Evolutionary conservation across 92 coral and sea anemone genomes (phyloP), one percentile per base, ranked within the genome.

Genomic region (Paragorgia papillata): DNA sequence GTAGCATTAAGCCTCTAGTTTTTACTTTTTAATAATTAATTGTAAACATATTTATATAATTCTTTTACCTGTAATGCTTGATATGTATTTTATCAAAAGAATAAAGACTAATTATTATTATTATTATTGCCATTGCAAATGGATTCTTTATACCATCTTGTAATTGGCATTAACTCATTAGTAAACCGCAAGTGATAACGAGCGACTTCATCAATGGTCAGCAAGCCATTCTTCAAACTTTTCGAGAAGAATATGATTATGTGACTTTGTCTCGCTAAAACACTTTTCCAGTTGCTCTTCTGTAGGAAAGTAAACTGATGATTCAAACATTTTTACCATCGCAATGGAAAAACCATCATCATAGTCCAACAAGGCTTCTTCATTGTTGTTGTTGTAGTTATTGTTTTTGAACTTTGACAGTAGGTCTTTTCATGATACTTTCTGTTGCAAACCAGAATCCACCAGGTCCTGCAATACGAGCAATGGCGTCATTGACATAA

Each of bases 301-400:
- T 4, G 48, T 58, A 6, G 83, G 83, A 44, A 84, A 84, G 44
- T 27, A 62, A 18, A 1, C 33, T 7, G 88, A 69, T 29, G 21
- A 14, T 68, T 78, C 21, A 34, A 84, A 84, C 14, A 29, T 48
- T 41, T 84, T 84, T 0, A 84, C 39, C 83, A 84, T 84, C 5
- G 88, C 88, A 30, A 78, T 75, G 18, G 79, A 57, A 7, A 84
- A 26, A 8, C 88, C 88, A 62, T 85, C 88, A 1, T 73, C 88
- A 40, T 79, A 84, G 53, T 79, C 81, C 2, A 18, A 32, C 22
- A 84, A 18, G 1, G 84, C 85, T 15, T 82, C 82, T 31, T 82
- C 82, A 28, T 83, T 75, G 57, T 57, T 54, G 73, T 68, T 67
- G 25, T 67, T 66, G 20, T 80, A 75, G 25, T 76, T n/a, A n/a